Percentiles rank a stretch among this genome's conserved stretches.
These are phyloP conservation scores for Petromus typicus DNA, from an alignment of 2,113 vertebrate species.

Conservation along the genomic window DNA sequence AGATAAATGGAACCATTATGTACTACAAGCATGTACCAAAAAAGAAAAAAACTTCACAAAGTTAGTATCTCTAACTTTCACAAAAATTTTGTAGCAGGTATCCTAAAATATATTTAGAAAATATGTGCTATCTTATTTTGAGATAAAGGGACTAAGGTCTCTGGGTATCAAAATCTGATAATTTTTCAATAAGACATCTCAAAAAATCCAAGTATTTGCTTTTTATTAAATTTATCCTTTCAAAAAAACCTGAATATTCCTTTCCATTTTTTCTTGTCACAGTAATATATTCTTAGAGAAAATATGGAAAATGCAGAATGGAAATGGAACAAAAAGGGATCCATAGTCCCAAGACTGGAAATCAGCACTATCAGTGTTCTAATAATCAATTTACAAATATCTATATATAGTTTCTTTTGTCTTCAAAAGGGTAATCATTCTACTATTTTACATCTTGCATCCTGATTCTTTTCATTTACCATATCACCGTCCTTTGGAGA, in stretches of 20 bases:
- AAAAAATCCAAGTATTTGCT: slow-evolving; percentile 33
- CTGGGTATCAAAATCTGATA: neutral
- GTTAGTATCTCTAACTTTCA: neutral
- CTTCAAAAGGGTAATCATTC: neutral
- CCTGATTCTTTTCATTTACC: neutral
- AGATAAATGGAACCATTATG: neutral
- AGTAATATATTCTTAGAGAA: neutral
- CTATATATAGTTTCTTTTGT: neutral
- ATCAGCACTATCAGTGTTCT: neutral
- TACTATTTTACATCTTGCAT: neutral
- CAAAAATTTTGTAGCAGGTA: neutral
- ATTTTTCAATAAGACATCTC: slow-evolving; percentile 46
- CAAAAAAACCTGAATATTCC: slow-evolving; percentile 24
- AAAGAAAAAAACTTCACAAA: neutral
- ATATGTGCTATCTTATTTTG: neutral
- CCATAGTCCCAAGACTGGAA: neutral
- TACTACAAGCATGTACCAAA: neutral
- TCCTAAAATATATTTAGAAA: slow-evolving; percentile 31
- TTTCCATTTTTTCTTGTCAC: neutral
- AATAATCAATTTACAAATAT: neutral
- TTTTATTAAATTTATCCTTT: slow-evolving; percentile 40
- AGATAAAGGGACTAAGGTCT: slow-evolving; percentile 26
- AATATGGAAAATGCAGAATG: neutral
- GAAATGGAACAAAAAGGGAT: neutral
- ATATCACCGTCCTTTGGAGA: neutral